These are phyloP conservation scores for Tetragonisca angustula DNA, from an alignment of 2,888 invertebrate genomes.

Conservation along the genomic window DNA sequence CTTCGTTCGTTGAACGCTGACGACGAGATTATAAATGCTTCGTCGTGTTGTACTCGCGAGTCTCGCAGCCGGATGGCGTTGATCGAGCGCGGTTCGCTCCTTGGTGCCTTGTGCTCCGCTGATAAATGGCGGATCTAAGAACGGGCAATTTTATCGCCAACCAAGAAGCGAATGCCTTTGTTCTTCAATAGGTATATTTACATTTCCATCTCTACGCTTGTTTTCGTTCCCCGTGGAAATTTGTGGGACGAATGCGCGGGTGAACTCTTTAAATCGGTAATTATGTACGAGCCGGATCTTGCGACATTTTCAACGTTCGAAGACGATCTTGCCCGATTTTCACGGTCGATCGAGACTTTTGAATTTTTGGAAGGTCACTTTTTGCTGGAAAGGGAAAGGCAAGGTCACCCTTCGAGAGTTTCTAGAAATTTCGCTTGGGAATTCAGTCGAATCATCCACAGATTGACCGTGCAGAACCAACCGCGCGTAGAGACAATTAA, in stretches of 20 bases:
- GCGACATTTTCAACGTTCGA: too few relatives aligned
- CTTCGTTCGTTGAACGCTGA: neutral
- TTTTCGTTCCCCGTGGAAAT: neutral
- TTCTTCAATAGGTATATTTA: neutral
- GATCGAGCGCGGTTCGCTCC: neutral
- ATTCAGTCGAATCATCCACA: too few relatives aligned
- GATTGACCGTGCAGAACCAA: too few relatives aligned
- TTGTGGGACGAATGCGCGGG: neutral
- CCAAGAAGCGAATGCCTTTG: neutral
- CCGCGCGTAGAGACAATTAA: neutral
- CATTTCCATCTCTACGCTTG: neutral
- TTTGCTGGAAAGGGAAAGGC: too few relatives aligned
- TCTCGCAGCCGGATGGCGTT: neutral
- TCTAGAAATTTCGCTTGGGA: too few relatives aligned
- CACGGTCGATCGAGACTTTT: too few relatives aligned
- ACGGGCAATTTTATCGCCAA: neutral
- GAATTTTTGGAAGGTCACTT: too few relatives aligned
- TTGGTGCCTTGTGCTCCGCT: too few relatives aligned
- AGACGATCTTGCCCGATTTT: too few relatives aligned
- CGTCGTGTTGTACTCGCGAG: neutral
- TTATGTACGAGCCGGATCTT: too few relatives aligned
- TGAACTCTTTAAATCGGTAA: too few relatives aligned
- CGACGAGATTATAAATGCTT: constrained; percentile 6
- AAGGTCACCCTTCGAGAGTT: too few relatives aligned
- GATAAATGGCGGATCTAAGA: neutral